Conservation (phyloP, 2,888 invertebrate species). For the Bombylius discolor region DNA sequence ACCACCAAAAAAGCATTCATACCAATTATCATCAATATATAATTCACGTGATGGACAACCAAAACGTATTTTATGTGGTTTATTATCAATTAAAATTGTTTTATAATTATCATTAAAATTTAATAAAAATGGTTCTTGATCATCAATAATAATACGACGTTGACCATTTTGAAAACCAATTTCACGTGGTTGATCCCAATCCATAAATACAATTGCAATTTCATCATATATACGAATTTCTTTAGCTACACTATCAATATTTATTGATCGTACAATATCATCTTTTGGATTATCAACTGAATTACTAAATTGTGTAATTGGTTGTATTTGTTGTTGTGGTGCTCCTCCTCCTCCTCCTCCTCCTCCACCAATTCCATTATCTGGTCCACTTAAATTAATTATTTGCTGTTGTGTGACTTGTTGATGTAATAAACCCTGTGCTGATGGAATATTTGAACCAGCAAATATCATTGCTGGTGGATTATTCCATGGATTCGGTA, state of each 20-base stretch:
- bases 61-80: constrained; percentile 64
- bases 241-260: constrained; percentile 65
- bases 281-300: constrained; percentile 44
- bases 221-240: constrained; percentile 75
- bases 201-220: constrained; percentile 70
- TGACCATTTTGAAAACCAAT: constrained; percentile 73
- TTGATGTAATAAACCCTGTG: background rate
- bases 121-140: constrained; percentile 53
- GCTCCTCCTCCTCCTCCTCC: constrained; percentile 14
- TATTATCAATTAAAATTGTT: constrained; percentile 59
- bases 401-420: background rate
- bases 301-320: constrained; percentile 25
- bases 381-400: background rate
- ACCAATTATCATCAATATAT: constrained; percentile 77
- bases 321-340: constrained; percentile 21
- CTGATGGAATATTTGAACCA: constrained; percentile 3
- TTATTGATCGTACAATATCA: constrained; percentile 65
- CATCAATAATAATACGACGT: constrained; percentile 60
- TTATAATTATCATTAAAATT: constrained; percentile 57
- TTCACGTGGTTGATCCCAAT: constrained; percentile 74
- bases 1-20: constrained; percentile 87
- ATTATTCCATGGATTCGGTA: constrained; percentile 17
- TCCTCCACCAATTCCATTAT: background rate
- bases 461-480: constrained; percentile 13
- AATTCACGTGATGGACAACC: constrained; percentile 88